Base-by-base conservation (phyloP, 2,113 vertebrate genomes). In the Nannospalax galili region DNA sequence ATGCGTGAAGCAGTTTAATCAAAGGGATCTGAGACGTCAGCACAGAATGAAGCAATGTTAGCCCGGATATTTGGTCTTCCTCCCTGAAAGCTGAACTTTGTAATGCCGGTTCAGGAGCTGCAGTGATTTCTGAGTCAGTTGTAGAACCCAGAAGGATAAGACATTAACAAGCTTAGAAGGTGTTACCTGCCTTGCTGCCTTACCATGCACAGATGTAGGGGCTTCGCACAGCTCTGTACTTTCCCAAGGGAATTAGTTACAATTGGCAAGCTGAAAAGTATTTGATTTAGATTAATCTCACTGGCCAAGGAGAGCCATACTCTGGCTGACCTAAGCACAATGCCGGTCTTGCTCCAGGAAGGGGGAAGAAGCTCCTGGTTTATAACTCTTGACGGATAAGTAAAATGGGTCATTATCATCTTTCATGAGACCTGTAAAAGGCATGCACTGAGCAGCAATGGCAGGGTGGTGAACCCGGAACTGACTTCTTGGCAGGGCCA, bases 161-260 rank as follows among this genome's bases (percentile, higher is more conserved):
- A 98, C 97, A 98, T 98, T 98, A 98, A 98, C 98, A 98, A 98
- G 98, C 98, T 98, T 98, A 98, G 98, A 98, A 98, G 97, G 96
- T 97, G 98, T 98, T 98, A 98, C 98, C 97, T 98, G 97, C 96
- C 98, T 98, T 96, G n/a, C n/a, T n/a, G 96, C 92, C 95, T 93
- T 97, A 98, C 97, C 95, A 97, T 93, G 97, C 96, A 72, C 80
- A 98, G 97, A 98, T 97, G 96, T 96, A 97, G 97, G 97, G 95
- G 95, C 97, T 98, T 98, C 97, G 86, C 78, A 52, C 94, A 96
- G 95, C 97, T 97, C 98, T 98, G 95, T 97, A 97, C 97, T 98
- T 98, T 98, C 98, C 98, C 97, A 97, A 97, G 96, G 97, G 98
- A 98, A 98, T 98, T 98, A 98, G 98, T 98, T 98, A 98, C 98